Percentiles rank a stretch among this genome's conserved stretches.
phyloP scores from a whole-genome alignment of 1,140 invertebrate species.

The Magallana angulata region DNA sequence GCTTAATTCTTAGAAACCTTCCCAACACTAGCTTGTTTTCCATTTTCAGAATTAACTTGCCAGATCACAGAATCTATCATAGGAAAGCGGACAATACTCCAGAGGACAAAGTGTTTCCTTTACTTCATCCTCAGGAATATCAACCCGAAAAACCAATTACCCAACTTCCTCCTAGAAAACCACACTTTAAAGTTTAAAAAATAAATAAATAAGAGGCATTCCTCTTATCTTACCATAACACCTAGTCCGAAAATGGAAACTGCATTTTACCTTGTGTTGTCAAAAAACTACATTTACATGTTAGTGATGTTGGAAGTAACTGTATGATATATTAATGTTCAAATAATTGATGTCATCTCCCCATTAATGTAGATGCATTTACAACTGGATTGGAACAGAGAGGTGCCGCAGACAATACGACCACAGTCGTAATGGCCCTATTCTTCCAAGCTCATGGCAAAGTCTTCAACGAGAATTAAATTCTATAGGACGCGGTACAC shows the following conservation, averaged over 20 bases:
- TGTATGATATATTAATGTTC: not conserved
- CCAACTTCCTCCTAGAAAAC: conserved; percentile 73
- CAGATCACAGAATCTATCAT: conserved; percentile 60
- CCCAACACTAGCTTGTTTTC: conserved; percentile 34
- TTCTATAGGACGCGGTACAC: conserved; percentile 47
- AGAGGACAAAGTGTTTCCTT: conserved; percentile 69
- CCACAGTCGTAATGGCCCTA: conserved; percentile 71
- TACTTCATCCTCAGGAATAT: conserved; percentile 68
- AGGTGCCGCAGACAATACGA: conserved; percentile 69
- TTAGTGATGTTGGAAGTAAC: not conserved
- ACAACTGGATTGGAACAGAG: conserved; percentile 65
- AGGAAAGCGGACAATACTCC: conserved; percentile 62
- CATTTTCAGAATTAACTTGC: conserved; percentile 24
- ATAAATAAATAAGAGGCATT: not conserved
- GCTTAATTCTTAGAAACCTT: not conserved
- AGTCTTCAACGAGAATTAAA: conserved; percentile 48
- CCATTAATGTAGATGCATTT: conserved; percentile 58
- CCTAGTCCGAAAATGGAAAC: not conserved
- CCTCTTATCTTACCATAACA: not conserved
- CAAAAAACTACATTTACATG: not conserved
- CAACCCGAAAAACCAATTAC: conserved; percentile 60
- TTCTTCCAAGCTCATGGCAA: conserved; percentile 60
- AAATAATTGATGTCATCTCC: conserved; percentile 25
- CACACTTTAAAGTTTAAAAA: conserved; percentile 73
- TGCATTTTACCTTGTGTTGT: conserved; percentile 12